Percentiles rank a stretch among this genome's conserved stretches.
Conservation (phyloP, 2,888 invertebrate species). For the Lysandra bellargus region DNA sequence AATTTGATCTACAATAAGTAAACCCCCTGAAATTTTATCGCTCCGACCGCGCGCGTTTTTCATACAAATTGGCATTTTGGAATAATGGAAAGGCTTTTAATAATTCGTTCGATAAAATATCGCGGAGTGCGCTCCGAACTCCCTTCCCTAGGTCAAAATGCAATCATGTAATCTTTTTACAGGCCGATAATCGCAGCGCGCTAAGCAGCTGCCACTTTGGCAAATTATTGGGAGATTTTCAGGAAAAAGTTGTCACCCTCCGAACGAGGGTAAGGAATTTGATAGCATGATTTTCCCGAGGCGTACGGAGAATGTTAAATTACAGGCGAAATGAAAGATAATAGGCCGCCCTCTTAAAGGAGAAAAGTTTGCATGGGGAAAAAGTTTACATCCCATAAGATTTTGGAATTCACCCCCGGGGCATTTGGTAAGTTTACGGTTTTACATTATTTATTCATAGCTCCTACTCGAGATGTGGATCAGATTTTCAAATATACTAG, state of each 20-base stretch:
- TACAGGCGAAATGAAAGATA: conserved; percentile 79
- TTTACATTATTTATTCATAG: conserved; percentile 75
- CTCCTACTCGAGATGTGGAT: conserved; percentile 44
- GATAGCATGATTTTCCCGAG: conserved; percentile 75
- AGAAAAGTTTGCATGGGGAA: conserved; percentile 63
- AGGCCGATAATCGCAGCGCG: conserved; percentile 74
- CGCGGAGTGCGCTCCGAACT: conserved; percentile 36
- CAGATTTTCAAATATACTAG: conserved; percentile 25
- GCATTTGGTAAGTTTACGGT: conserved; percentile 51
- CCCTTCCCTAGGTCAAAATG: conserved; percentile 46
- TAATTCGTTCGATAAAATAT: conserved; percentile 15
- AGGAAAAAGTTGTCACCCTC: conserved; percentile 74
- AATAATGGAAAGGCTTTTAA: conserved; percentile 21
- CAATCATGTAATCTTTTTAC: conserved; percentile 61
- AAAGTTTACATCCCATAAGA: conserved; percentile 72
- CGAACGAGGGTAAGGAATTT: conserved; percentile 67
- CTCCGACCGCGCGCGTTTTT: neutral
- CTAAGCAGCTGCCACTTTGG: conserved; percentile 78
- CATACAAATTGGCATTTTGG: neutral
- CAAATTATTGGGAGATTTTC: conserved; percentile 77
- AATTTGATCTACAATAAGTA: neutral
- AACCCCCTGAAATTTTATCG: neutral
- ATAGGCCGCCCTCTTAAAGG: conserved; percentile 70
- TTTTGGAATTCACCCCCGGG: conserved; percentile 66
- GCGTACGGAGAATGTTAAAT: conserved; percentile 77